These are phyloP conservation scores for Lepeophtheirus salmonis DNA, from an alignment of 1,140 invertebrate genomes.

Conservation along the genomic window DNA sequence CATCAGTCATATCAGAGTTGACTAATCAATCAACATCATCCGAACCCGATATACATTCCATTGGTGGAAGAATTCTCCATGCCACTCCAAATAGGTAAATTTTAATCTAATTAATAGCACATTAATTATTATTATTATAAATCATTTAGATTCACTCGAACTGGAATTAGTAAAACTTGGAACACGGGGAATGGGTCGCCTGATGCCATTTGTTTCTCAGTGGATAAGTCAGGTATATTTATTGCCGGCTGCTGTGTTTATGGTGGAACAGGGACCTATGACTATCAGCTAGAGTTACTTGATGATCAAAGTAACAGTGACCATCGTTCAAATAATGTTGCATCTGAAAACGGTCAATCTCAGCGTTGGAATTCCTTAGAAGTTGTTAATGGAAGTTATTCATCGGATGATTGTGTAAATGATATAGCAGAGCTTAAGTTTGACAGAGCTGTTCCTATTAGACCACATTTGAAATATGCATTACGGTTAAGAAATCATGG, in stretches of 20 bases:
- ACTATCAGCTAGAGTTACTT: constrained; percentile 75
- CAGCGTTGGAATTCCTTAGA: constrained; percentile 51
- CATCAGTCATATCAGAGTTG: constrained; percentile 67
- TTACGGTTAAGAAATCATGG: constrained; percentile 71
- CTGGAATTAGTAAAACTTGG: constrained; percentile 74
- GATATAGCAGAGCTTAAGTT: constrained; percentile 72
- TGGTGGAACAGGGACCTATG: constrained; percentile 61
- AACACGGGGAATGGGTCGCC: constrained; percentile 90
- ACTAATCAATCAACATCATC: constrained; percentile 42
- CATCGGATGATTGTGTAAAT: constrained; percentile 54
- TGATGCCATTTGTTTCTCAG: constrained; percentile 85
- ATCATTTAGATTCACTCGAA: constrained; percentile 69
- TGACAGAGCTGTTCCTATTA: constrained; percentile 62
- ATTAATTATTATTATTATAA: constrained; percentile 36
- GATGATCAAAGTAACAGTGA: constrained; percentile 43
- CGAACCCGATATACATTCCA: constrained; percentile 25
- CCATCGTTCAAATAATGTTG: background rate
- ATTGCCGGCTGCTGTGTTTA: constrained; percentile 75
- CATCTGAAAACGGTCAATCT: constrained; percentile 19
- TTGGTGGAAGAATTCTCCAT: constrained; percentile 46
- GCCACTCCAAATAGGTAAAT: constrained; percentile 25
- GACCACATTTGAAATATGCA: constrained; percentile 70
- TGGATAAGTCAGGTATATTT: constrained; percentile 68
- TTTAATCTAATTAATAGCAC: background rate
- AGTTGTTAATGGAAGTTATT: constrained; percentile 46